phyloP scores from a whole-genome alignment of 2,888 invertebrate genomes.

The Cryptophagus acutangulus region DNA sequence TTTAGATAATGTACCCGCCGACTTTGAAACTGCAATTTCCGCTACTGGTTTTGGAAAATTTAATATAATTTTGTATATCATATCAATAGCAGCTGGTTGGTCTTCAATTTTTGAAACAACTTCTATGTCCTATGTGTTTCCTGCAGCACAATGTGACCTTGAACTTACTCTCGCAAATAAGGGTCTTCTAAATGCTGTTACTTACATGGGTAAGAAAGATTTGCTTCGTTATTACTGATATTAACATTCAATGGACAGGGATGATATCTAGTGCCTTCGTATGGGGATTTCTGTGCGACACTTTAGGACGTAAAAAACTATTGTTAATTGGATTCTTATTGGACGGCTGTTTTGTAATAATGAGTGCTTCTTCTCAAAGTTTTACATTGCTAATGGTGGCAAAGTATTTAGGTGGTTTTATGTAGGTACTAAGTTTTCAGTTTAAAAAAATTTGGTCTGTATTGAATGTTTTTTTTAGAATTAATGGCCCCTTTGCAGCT shows the following conservation, averaged over 20 bases:
- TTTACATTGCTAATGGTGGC: constrained; percentile 63
- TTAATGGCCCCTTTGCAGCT: constrained; percentile 69
- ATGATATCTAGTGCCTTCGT: constrained; percentile 70
- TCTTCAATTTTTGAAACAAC: constrained; percentile 67
- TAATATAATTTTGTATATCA: constrained; percentile 55
- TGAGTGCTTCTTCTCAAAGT: constrained; percentile 61
- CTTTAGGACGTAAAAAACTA: constrained; percentile 63
- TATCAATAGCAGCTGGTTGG: constrained; percentile 61
- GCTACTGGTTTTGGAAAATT: constrained; percentile 68
- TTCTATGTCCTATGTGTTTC: constrained; percentile 67
- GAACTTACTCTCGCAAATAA: constrained; percentile 62
- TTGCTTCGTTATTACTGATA: too few species aligned
- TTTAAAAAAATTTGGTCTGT: neutral
- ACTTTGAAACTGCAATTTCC: constrained; percentile 68
- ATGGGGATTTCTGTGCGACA: constrained; percentile 76
- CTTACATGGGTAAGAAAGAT: constrained; percentile 70
- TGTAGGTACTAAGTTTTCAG: constrained; percentile 57
- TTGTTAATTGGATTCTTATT: constrained; percentile 62
- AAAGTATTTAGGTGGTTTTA: constrained; percentile 69
- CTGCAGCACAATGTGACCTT: constrained; percentile 71
- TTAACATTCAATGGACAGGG: too few species aligned
- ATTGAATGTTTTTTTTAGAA: constrained; percentile 44
- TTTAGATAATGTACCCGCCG: too few species aligned
- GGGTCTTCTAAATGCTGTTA: constrained; percentile 65
- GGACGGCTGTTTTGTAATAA: constrained; percentile 59